Evolutionary conservation across 1,140 invertebrate genomes (phyloP).

Genomic region (Yoshiicerus persimilis): DNA sequence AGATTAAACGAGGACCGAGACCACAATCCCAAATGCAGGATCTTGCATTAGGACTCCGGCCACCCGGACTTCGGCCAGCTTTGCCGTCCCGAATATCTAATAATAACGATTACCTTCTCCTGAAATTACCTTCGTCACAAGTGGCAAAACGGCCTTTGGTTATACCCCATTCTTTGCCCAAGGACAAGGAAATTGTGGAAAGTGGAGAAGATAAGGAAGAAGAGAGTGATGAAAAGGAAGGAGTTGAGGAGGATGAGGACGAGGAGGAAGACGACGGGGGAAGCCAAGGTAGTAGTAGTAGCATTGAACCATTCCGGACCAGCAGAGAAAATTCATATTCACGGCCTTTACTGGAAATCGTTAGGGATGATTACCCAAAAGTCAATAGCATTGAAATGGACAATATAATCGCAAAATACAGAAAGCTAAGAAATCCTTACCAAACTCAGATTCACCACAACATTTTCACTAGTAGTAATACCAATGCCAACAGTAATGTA

Average conservation of each 20-base stretch:
- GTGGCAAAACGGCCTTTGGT: neutral
- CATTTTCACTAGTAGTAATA: neutral
- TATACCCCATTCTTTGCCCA: neutral
- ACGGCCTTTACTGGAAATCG: neutral
- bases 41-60: neutral
- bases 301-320: neutral
- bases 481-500: neutral
- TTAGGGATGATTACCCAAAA: neutral
- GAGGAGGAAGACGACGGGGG: slow-evolving; percentile 27
- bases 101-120: slow-evolving; percentile 32
- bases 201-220: neutral
- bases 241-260: neutral
- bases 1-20: slow-evolving; percentile 32
- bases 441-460: neutral
- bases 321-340: neutral
- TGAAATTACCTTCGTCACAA: neutral
- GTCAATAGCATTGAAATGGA: neutral
- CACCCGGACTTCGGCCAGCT: slow-evolving; percentile 32
- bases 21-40: slow-evolving; percentile 11
- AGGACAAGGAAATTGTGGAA: neutral
- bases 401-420: neutral
- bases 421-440: no score
- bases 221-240: neutral
- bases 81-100: slow-evolving; percentile 16
- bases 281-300: neutral